A percentile compares a stretch with the other conserved stretches of the same genome.
Conservation (phyloP, 2,888 invertebrate genomes). For the Oscheius sp. region DNA sequence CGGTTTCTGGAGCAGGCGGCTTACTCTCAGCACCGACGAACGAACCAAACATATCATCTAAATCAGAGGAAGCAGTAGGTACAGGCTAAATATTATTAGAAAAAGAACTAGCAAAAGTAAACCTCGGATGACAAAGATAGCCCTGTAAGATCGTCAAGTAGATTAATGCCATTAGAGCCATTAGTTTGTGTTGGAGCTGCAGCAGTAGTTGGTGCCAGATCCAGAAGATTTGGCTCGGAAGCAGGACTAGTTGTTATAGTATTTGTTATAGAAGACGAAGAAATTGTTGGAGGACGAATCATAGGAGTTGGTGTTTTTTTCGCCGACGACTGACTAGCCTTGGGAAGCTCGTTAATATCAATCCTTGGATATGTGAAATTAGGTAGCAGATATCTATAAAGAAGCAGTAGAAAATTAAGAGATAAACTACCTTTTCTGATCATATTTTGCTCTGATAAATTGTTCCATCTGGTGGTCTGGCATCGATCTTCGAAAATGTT, state of each 20-base stretch:
- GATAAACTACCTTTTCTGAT: slow-evolving; percentile 85
- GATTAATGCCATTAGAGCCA: slow-evolving; percentile 12
- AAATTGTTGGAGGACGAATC: not conserved
- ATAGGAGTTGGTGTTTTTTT: slow-evolving; percentile 9
- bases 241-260: slow-evolving; percentile 12
- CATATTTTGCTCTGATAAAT: slow-evolving; percentile 97
- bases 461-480: slow-evolving; percentile 89
- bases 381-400: slow-evolving; percentile 55
- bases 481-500: slow-evolving; percentile 86
- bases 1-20: not conserved
- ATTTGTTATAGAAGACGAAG: slow-evolving; percentile 4
- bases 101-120: not conserved
- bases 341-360: slow-evolving; percentile 56
- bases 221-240: slow-evolving; percentile 33
- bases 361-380: slow-evolving; percentile 58
- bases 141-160: slow-evolving; percentile 31
- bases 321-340: slow-evolving; percentile 13
- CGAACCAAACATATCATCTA: slow-evolving; percentile 64
- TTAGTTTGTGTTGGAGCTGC: slow-evolving; percentile 13
- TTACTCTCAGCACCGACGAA: slow-evolving; percentile 57
- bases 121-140: slow-evolving; percentile 25
- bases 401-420: not conserved
- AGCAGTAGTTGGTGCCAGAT: slow-evolving; percentile 34
- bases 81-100: slow-evolving; percentile 6
- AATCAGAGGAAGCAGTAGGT: slow-evolving; percentile 36